phyloP scores from a whole-genome alignment of 2,888 invertebrate genomes.

The Schizaphis graminum region DNA sequence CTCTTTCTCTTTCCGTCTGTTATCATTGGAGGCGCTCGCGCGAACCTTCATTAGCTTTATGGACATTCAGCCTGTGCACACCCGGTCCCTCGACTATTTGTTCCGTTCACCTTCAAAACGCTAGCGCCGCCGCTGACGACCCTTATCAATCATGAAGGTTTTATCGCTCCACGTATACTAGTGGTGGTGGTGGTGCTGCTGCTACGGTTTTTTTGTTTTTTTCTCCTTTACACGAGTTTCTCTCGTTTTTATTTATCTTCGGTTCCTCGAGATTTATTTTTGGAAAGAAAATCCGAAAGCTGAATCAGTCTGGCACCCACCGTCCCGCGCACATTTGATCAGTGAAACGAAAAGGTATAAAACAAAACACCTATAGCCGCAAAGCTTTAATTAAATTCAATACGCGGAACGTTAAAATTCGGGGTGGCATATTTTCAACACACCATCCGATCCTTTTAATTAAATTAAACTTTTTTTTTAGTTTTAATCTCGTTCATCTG shows the following conservation, averaged over 20 bases:
- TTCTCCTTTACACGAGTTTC: background rate
- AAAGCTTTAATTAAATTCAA: constrained; percentile 34
- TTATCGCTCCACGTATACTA: constrained; percentile 28
- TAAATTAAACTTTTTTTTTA: background rate
- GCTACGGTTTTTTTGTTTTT: background rate
- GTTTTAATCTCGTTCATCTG: background rate
- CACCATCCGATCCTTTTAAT: background rate
- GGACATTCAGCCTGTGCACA: constrained; percentile 16
- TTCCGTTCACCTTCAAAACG: constrained; percentile 43
- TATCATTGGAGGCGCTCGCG: constrained; percentile 32
- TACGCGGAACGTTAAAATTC: background rate
- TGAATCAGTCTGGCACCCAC: background rate
- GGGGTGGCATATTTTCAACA: background rate
- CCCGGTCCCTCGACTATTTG: constrained; percentile 48
- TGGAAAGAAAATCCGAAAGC: constrained; percentile 21
- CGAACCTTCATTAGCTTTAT: constrained; percentile 54
- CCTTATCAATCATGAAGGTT: constrained; percentile 59
- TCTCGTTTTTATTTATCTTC: constrained; percentile 44
- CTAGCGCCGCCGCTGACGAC: background rate
- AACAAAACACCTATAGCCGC: background rate
- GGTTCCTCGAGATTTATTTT: constrained; percentile 30
- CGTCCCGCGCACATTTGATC: background rate
- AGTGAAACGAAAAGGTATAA: constrained; percentile 7
- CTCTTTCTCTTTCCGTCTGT: constrained; percentile 1
- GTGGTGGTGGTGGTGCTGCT: background rate